Base-by-base conservation (phyloP, 2,113 vertebrate genomes). In the Myiagra hebetior region DNA sequence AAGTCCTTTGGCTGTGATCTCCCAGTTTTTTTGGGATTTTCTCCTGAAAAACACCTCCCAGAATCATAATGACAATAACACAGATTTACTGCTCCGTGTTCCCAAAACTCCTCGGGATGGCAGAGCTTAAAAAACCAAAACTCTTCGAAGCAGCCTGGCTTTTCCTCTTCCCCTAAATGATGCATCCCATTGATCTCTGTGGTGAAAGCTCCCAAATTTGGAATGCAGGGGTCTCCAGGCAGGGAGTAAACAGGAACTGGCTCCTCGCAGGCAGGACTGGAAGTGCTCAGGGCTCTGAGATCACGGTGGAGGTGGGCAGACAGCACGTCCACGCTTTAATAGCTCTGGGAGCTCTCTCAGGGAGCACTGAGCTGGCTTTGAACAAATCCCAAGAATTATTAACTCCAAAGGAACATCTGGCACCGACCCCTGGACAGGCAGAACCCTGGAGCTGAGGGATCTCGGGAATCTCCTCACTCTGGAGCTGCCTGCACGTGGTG, bases 231-330 rank as follows among this genome's bases (percentile, higher is more conserved):
- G 86, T 67, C 86, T 95, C 20, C 39, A 33, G 76, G n/a, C 27
- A 47, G 44, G 41, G n/a, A 28, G 15, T 60, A 64, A 96, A 94
- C 94, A 96, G 94, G 94, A 97, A 64, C 21, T 91, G 80, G 79
- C 93, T 92, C 52, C 28, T 77, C 24, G 4, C 83, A 53, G 89
- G 67, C 84, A 67, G 96, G 82, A 80, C 96, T 97, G 95, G 94
- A 89, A 84, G 89, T 89, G 91, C 95, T 96, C 77, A 8, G 80
- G 26, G 84, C 93, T 91, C 86, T 93, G 93, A 95, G 92, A n/a
- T 96, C 95, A 91, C 75, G 33, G 5, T 19, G 94, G 59, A 95
- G 93, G 89, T 81, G 94, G 93, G 95, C 93, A 95, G 95, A 60
- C 76, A 53, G 91, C 80, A 91, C 52, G 52, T 56, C 85, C 64